phyloP scores from a whole-genome alignment of 2,888 invertebrate species.

The Sarcophaga variegata region DNA sequence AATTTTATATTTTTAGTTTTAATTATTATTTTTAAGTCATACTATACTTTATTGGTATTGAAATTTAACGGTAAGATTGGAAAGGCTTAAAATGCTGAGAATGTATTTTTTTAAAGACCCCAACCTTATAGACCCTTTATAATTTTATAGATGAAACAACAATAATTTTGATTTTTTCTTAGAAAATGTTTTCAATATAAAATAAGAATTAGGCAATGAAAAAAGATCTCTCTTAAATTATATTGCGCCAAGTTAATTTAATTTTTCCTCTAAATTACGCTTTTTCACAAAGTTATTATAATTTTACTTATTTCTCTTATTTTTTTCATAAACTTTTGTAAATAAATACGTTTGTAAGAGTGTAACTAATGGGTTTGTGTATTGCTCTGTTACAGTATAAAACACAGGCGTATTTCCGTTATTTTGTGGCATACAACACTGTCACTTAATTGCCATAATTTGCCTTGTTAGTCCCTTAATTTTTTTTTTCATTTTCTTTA shows the following conservation, averaged over 20 bases:
- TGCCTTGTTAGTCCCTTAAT: slow-evolving; percentile 51
- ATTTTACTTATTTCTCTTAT: background rate
- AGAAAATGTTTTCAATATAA: background rate
- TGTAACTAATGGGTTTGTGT: background rate
- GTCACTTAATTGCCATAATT: slow-evolving; percentile 70
- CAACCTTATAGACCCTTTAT: too few species aligned
- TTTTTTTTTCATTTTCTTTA: slow-evolving; percentile 24
- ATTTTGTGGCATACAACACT: slow-evolving; percentile 61
- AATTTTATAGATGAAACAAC: too few species aligned
- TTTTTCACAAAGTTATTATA: slow-evolving; percentile 29
- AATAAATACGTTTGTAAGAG: background rate
- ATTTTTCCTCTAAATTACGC: slow-evolving; percentile 58
- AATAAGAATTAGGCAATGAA: background rate
- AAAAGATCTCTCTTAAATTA: slow-evolving; percentile 48
- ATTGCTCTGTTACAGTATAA: background rate
- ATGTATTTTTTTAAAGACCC: background rate
- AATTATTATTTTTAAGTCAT: too few species aligned
- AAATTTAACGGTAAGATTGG: too few species aligned
- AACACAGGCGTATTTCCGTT: slow-evolving; percentile 52
- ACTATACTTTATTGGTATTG: too few species aligned
- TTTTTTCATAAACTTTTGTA: background rate
- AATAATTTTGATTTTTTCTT: background rate
- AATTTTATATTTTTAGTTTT: too few species aligned
- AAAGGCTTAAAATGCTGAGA: too few species aligned
- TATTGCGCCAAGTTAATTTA: slow-evolving; percentile 53